Evolutionary conservation across 2,113 vertebrate species (phyloP).

Genomic region (Oostethus manadensis): DNA sequence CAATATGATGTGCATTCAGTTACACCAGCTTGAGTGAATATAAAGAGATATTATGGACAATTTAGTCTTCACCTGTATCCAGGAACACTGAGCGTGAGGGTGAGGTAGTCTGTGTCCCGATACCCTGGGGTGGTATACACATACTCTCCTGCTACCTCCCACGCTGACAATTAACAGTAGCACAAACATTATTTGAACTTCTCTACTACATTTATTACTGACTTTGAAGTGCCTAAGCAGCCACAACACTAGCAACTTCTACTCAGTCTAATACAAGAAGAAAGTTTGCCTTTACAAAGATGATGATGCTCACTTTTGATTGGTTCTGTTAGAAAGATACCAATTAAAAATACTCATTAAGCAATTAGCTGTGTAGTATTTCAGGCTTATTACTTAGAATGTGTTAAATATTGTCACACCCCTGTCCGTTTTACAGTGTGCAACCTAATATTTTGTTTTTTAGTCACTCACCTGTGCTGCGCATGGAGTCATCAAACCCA

Average conservation of each 20-base stretch:
- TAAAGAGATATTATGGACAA: neutral
- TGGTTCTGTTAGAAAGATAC: no score
- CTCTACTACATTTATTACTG: no score
- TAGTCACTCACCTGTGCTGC: constrained; percentile 73
- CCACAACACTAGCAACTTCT: no score
- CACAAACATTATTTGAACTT: no score
- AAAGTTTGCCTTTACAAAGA: no score
- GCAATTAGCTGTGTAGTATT: no score
- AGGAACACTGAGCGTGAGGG: constrained; percentile 80
- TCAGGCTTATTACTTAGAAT: no score
- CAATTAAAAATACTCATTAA: no score
- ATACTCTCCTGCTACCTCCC: constrained; percentile 93
- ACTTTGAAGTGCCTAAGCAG: no score
- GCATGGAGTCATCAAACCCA: constrained; percentile 76
- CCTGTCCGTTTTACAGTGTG: no score
- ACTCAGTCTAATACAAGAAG: no score
- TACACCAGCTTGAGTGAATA: neutral
- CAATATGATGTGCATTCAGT: neutral
- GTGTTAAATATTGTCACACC: neutral
- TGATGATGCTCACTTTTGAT: no score
- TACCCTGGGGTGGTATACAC: constrained; percentile 84
- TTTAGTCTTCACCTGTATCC: constrained; percentile 83
- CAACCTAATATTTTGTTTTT: neutral
- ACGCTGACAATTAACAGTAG: constrained; percentile 67
- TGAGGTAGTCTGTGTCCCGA: constrained; percentile 85